Evolutionary conservation across 2,888 invertebrate species (phyloP).

Genomic region (Mycalesis mineus): DNA sequence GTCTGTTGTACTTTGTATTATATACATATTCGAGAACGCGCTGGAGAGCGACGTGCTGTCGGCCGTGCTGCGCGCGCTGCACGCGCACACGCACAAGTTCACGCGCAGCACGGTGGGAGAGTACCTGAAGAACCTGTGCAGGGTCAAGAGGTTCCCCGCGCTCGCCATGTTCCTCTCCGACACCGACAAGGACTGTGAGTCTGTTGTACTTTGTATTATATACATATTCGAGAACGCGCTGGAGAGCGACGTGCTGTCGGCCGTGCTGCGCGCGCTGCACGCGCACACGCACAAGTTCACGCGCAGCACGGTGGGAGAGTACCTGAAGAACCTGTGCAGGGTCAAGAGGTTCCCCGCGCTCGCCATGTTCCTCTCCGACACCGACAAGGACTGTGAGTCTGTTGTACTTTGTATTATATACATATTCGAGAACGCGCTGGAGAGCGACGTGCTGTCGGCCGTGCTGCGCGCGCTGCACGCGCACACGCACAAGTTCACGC

Average conservation of each 20-base stretch:
- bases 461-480: slow-evolving; percentile 69
- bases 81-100: slow-evolving; percentile 58
- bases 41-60: slow-evolving; percentile 81
- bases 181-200: slow-evolving; percentile 79
- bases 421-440: slow-evolving; percentile 83
- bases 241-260: slow-evolving; percentile 80
- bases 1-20: slow-evolving; percentile 33
- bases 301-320: slow-evolving; percentile 61
- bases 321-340: slow-evolving; percentile 71
- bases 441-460: slow-evolving; percentile 80
- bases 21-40: slow-evolving; percentile 83
- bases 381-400: slow-evolving; percentile 80
- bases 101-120: slow-evolving; percentile 57
- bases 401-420: too few species aligned
- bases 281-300: slow-evolving; percentile 58
- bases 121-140: slow-evolving; percentile 73
- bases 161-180: slow-evolving; percentile 80
- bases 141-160: slow-evolving; percentile 81
- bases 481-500: slow-evolving; percentile 56
- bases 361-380: slow-evolving; percentile 78
- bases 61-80: slow-evolving; percentile 72
- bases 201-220: too few species aligned
- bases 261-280: slow-evolving; percentile 70
- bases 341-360: slow-evolving; percentile 83
- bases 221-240: slow-evolving; percentile 83